Base-by-base conservation (phyloP, 2,888 invertebrate genomes). In the Oeneis ivallda region DNA sequence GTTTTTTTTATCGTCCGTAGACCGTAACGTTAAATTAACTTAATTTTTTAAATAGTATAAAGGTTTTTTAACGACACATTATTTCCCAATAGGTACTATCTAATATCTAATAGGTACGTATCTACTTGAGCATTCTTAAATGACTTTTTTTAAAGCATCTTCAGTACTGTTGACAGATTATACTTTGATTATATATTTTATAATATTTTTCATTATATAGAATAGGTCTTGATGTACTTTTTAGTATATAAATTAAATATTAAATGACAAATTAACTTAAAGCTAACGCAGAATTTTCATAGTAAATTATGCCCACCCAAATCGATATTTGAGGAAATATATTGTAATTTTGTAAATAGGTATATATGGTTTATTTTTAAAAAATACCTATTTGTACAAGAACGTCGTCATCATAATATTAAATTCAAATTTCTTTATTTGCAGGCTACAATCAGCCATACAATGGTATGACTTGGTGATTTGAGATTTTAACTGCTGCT, bases 1-100 rank as follows among this genome's bases (percentile, higher is more conserved):
- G 17, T 32, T 10, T n/a, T 43, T 19, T 37, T 39, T 41, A 52
- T 41, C 50, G 60, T 60, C 61, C 61, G 43, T 61, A 32, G 60
- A 50, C 61, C 61, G 43, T 61, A 32, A 41, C 13, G 41, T 15
- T 26, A 37, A 41, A 26, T n/a, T n/a, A n/a, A n/a, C n/a, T n/a
- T n/a, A n/a, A n/a, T n/a, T n/a, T n/a, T n/a, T n/a, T n/a, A n/a
- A n/a, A n/a, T n/a, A n/a, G n/a, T n/a, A n/a, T n/a, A n/a, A n/a
- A n/a, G n/a, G n/a, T n/a, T n/a, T n/a, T n/a, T n/a, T n/a, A n/a
- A n/a, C n/a, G 26, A 26, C 26, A 26, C 2, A 26, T 26, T 26
- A 26, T 5, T 26, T 26, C 26, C 2, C 26, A n/a, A 45, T 45
- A 13, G 4, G 1, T 34, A 34, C 32, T 34, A 34, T 6, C 32